Percentiles rank a stretch among this genome's conserved stretches.
Evolutionary conservation across 2,113 vertebrate species (phyloP).

Genomic region (Craseonycteris thonglongyai): DNA sequence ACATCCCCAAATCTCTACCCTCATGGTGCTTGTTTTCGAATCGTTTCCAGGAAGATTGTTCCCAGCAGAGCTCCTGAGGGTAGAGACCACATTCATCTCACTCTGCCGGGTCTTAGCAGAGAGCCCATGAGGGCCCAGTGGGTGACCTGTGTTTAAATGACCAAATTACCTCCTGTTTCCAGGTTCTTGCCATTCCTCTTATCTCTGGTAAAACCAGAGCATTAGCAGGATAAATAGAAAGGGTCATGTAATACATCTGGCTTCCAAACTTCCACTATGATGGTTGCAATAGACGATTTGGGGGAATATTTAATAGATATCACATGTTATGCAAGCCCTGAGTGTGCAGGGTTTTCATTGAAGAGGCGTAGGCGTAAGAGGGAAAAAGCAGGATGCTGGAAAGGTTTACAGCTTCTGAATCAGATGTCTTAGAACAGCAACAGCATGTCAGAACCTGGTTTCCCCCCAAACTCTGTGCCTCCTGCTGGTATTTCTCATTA

Average conservation of each 20-base stretch:
- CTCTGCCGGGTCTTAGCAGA: not conserved
- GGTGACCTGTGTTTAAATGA: not conserved
- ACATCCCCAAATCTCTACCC: no score
- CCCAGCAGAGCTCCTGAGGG: not conserved
- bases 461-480: not conserved
- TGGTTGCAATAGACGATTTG: not conserved
- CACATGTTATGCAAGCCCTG: not conserved
- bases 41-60: not conserved
- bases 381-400: not conserved
- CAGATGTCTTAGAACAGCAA: not conserved
- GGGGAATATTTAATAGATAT: not conserved
- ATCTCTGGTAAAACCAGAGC: not conserved
- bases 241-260: not conserved
- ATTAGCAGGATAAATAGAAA: not conserved
- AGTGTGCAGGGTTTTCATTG: not conserved
- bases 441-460: not conserved
- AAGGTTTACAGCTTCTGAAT: not conserved
- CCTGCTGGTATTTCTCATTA: not conserved
- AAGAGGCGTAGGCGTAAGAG: not conserved
- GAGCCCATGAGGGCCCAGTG: rapidly evolving
- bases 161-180: not conserved
- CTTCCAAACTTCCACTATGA: not conserved
- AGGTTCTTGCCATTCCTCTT: not conserved
- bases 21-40: not conserved
- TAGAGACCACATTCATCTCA: rapidly evolving